A percentile compares a stretch with the other conserved stretches of the same genome.
phyloP scores from a whole-genome alignment of 1,140 invertebrate genomes.

The Calliopsis andreniformis region DNA sequence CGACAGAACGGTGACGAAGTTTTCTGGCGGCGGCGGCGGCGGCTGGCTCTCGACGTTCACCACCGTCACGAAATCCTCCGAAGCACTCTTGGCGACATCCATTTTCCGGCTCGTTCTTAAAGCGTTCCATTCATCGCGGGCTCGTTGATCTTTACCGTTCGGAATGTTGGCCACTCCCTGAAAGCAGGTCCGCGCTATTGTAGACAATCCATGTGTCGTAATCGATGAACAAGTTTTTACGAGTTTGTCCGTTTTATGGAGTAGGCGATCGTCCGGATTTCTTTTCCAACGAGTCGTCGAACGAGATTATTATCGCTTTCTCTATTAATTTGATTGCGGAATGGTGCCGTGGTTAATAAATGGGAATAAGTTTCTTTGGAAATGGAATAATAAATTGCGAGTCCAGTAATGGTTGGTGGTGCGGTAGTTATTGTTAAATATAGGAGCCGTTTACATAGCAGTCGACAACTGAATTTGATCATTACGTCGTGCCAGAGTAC shows the following conservation, averaged over 20 bases:
- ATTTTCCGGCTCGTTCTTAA: conserved; percentile 57
- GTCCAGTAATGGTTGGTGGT: too few relatives aligned
- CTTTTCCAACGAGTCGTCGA: not conserved
- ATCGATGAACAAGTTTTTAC: conserved; percentile 45
- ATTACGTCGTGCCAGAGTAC: too few relatives aligned
- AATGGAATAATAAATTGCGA: too few relatives aligned
- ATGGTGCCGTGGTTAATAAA: too few relatives aligned
- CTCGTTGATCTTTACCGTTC: conserved; percentile 59
- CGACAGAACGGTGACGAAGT: conserved; percentile 81
- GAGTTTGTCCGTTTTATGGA: not conserved
- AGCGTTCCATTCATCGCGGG: conserved; percentile 53
- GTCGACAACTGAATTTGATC: too few relatives aligned
- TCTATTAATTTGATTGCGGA: conserved; percentile 21
- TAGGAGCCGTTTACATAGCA: too few relatives aligned
- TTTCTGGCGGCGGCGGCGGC: conserved; percentile 70
- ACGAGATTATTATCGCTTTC: conserved; percentile 26
- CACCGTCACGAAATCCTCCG: conserved; percentile 86
- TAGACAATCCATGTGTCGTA: conserved; percentile 43
- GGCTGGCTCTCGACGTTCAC: conserved; percentile 84
- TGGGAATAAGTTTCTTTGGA: too few relatives aligned
- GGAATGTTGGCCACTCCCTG: conserved; percentile 70
- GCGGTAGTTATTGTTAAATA: too few relatives aligned
- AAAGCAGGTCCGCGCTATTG: conserved; percentile 59
- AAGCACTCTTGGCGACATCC: conserved; percentile 64
- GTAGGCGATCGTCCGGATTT: not conserved